phyloP scores from a whole-genome alignment of 2,888 invertebrate species.

The Cantharis lateralis region DNA sequence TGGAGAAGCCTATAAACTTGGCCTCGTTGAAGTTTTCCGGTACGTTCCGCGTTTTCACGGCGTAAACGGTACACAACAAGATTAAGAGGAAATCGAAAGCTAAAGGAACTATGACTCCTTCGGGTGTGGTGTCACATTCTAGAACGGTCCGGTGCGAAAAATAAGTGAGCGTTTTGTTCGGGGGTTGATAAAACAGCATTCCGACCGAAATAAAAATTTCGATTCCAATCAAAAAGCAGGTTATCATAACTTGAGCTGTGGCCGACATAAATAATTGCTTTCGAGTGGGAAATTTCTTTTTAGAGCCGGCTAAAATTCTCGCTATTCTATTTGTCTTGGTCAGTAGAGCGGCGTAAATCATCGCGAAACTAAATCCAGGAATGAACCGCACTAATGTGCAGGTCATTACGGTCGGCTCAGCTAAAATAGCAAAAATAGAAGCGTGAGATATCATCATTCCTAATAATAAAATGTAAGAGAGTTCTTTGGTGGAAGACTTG shows the following conservation, averaged over 20 bases:
- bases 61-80: slow-evolving; percentile 75
- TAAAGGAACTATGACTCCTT: slow-evolving; percentile 66
- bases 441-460: slow-evolving; percentile 63
- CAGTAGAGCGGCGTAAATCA: slow-evolving; percentile 75
- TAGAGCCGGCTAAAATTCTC: slow-evolving; percentile 72
- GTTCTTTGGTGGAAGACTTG: slow-evolving; percentile 68
- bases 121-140: slow-evolving; percentile 65
- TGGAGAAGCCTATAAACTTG: slow-evolving; percentile 76
- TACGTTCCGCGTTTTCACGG: slow-evolving; percentile 76
- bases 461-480: slow-evolving; percentile 72
- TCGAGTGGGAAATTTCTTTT: slow-evolving; percentile 71
- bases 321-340: slow-evolving; percentile 81
- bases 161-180: slow-evolving; percentile 61
- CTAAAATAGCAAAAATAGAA: slow-evolving; percentile 68
- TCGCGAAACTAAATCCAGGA: slow-evolving; percentile 67
- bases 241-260: slow-evolving; percentile 65
- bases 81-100: slow-evolving; percentile 75
- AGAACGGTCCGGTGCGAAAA: slow-evolving; percentile 61
- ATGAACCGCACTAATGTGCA: slow-evolving; percentile 62
- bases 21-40: slow-evolving; percentile 85
- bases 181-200: slow-evolving; percentile 65
- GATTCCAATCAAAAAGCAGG: slow-evolving; percentile 66
- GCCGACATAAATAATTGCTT: slow-evolving; percentile 70
- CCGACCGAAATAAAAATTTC: slow-evolving; percentile 67
- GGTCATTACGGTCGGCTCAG: slow-evolving; percentile 61